phyloP scores from a whole-genome alignment of 2,888 invertebrate species.

The Gortyna flavago region DNA sequence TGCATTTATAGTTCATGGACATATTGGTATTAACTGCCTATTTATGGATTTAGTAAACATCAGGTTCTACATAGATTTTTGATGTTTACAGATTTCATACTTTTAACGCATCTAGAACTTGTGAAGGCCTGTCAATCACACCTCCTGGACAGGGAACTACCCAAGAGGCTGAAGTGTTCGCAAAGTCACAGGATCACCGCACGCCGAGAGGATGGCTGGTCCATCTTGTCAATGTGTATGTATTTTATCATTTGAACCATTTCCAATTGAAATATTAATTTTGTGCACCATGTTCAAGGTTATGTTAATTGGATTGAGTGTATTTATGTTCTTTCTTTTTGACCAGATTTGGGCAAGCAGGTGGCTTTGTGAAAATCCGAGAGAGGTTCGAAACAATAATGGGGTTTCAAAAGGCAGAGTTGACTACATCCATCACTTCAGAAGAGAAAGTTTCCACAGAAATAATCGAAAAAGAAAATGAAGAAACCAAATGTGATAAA shows the following conservation, averaged over 20 bases:
- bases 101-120: conserved; percentile 94
- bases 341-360: conserved; percentile 94
- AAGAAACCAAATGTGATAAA: conserved; percentile 77
- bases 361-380: conserved; percentile 96
- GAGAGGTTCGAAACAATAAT: conserved; percentile 95
- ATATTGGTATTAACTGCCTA: conserved; percentile 4
- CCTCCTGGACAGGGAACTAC: conserved; percentile 89
- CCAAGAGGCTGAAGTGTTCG: conserved; percentile 89
- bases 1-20: conserved; percentile 1
- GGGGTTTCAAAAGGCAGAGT: conserved; percentile 88
- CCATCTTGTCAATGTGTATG: conserved; percentile 96
- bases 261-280: not conserved
- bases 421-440: conserved; percentile 81
- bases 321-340: conserved; percentile 29
- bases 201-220: conserved; percentile 98
- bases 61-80: not conserved
- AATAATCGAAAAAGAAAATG: conserved; percentile 82
- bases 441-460: conserved; percentile 86
- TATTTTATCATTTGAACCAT: conserved; percentile 38
- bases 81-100: conserved; percentile 93
- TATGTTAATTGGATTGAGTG: conserved; percentile 12
- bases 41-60: not conserved
- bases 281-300: not conserved
- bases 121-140: conserved; percentile 90
- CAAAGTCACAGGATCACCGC: conserved; percentile 94